Percentiles rank a stretch among this genome's conserved stretches.
phyloP scores from a whole-genome alignment of 2,888 invertebrate genomes.

The Nebria brevicollis region DNA sequence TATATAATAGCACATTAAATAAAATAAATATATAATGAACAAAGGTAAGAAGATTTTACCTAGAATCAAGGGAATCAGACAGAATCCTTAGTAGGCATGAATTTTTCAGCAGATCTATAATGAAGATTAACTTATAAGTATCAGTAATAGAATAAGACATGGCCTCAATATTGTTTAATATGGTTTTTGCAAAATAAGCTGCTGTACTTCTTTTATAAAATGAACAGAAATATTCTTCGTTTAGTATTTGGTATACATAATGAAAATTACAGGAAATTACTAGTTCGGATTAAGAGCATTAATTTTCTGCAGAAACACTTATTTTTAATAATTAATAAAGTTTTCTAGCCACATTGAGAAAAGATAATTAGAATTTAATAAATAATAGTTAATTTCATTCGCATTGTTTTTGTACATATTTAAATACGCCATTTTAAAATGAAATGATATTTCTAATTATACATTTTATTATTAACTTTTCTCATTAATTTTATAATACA shows the following conservation, averaged over 20 bases:
- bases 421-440: neutral
- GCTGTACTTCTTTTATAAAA: neutral
- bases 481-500: neutral
- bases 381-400: conserved; percentile 40
- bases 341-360: conserved; percentile 28
- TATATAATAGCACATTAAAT: too few relatives aligned
- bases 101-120: too few relatives aligned
- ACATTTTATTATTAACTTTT: neutral
- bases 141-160: too few relatives aligned
- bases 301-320: neutral
- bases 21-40: too few relatives aligned
- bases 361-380: conserved; percentile 39
- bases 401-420: neutral
- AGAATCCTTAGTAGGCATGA: too few relatives aligned
- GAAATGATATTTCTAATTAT: neutral
- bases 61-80: too few relatives aligned
- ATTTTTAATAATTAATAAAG: neutral
- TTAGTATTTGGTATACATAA: neutral
- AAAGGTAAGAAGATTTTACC: too few relatives aligned
- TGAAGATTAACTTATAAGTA: too few relatives aligned
- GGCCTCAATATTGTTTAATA: too few relatives aligned
- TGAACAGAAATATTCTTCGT: neutral
- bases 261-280: neutral
- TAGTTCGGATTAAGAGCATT: neutral
- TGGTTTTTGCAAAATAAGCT: neutral